Percentiles rank a stretch among this genome's conserved stretches.
Conservation (phyloP, 2,113 vertebrate species). For the Heterocephalus glaber region DNA sequence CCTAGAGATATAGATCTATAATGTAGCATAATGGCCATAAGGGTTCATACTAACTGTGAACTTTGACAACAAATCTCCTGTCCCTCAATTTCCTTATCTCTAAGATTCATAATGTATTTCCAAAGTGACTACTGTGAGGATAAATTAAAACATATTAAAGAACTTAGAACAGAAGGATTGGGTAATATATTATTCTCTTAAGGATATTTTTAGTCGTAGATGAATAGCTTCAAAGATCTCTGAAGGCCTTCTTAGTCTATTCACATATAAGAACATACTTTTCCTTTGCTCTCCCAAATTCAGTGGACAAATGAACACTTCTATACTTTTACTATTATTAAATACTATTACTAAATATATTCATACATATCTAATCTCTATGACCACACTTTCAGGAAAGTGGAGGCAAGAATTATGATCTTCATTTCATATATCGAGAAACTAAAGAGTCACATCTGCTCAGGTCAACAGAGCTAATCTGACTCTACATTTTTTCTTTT, state of each 20-base stretch:
- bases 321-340: neutral
- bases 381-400: neutral
- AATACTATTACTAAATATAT: neutral
- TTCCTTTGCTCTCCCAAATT: slow-evolving; percentile 2
- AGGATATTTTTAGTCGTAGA: neutral
- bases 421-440: neutral
- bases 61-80: neutral
- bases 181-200: neutral
- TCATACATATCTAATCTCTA: neutral
- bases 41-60: neutral
- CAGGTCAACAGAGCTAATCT: neutral
- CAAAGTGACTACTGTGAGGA: neutral
- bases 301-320: neutral
- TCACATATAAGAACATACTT: neutral
- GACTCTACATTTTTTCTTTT: neutral
- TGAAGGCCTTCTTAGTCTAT: neutral
- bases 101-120: neutral
- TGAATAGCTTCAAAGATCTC: neutral
- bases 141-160: too few species aligned
- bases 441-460: neutral
- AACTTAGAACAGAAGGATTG: neutral
- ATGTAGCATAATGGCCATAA: too few species aligned
- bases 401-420: neutral
- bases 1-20: neutral
- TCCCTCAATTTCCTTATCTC: slow-evolving; percentile 13